These are phyloP conservation scores for Chelonus formosanus DNA, from an alignment of 2,888 invertebrate genomes.

Conservation along the genomic window DNA sequence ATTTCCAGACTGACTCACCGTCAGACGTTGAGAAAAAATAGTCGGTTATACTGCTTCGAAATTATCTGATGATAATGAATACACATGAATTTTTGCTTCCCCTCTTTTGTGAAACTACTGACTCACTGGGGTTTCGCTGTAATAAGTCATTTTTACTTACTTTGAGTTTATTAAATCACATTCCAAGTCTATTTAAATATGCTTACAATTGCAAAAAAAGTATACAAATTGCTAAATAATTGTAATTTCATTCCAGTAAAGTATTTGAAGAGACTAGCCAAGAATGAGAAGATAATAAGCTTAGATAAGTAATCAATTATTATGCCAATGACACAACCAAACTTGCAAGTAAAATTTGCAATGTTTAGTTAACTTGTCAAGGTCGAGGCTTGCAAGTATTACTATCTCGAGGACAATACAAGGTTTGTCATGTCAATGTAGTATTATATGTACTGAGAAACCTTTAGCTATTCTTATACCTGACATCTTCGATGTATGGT, in stretches of 20 bases:
- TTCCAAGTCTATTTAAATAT: no score
- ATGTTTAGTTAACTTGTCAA: conserved; percentile 60
- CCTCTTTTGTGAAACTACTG: conserved; percentile 4
- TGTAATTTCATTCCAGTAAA: neutral
- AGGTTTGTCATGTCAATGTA: no score
- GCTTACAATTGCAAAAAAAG: no score
- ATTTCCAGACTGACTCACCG: conserved; percentile 25
- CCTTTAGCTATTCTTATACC: no score
- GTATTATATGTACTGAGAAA: no score
- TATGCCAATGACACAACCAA: conserved; percentile 51
- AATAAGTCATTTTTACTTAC: no score
- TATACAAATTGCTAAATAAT: no score
- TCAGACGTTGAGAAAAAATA: conserved; percentile 18
- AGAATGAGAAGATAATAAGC: conserved; percentile 7
- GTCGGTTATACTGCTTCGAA: conserved; percentile 6
- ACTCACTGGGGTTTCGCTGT: conserved; percentile 1
- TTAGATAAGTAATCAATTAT: conserved; percentile 51
- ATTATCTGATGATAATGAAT: conserved; percentile 8
- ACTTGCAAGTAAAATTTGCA: conserved; percentile 56
- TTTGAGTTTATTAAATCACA: no score
- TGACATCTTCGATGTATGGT: no score
- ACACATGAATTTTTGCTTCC: conserved; percentile 7
- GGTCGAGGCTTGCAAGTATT: conserved; percentile 49
- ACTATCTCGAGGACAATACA: no score
- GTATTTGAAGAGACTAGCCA: neutral